Percentiles rank a stretch among this genome's conserved stretches.
phyloP scores from a whole-genome alignment of 2,888 invertebrate species.

The Patella depressa region DNA sequence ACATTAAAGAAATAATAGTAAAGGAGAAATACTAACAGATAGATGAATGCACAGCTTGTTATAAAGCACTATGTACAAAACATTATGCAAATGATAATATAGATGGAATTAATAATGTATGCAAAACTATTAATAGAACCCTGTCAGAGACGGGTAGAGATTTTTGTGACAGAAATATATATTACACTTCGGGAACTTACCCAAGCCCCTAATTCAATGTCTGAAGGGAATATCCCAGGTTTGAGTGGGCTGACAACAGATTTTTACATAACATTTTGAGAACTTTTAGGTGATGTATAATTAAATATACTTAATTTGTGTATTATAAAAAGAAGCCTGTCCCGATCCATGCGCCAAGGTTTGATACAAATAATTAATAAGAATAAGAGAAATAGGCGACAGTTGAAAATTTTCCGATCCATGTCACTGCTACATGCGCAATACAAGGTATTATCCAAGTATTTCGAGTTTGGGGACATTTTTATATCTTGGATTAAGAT shows the following conservation, averaged over 20 bases:
- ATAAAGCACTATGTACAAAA: too few species aligned
- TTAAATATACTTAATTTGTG: constrained; percentile 20
- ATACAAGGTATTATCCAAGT: constrained; percentile 36
- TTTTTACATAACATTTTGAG: constrained; percentile 11
- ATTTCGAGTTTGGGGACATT: constrained; percentile 12
- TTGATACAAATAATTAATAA: constrained; percentile 7
- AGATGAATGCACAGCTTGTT: too few species aligned
- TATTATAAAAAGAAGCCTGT: constrained; percentile 24
- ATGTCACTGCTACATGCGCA: constrained; percentile 44
- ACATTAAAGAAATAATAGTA: neutral
- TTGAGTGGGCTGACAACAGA: constrained; percentile 6
- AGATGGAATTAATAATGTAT: too few species aligned
- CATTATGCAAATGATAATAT: too few species aligned
- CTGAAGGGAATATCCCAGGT: constrained; percentile 27
- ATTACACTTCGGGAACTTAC: constrained; percentile 17
- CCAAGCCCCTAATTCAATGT: constrained; percentile 25
- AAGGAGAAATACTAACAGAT: too few species aligned
- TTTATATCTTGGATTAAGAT: constrained; percentile 15
- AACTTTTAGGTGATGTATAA: constrained; percentile 15
- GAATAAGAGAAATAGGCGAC: neutral
- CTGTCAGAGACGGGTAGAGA: neutral
- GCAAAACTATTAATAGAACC: neutral
- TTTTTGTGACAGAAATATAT: constrained; percentile 2
- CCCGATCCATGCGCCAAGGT: constrained; percentile 23
- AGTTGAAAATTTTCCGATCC: constrained; percentile 41